A percentile compares a stretch with the other conserved stretches of the same genome.
Evolutionary conservation across 2,888 invertebrate species (phyloP).

Genomic region (Tridacna crocea): DNA sequence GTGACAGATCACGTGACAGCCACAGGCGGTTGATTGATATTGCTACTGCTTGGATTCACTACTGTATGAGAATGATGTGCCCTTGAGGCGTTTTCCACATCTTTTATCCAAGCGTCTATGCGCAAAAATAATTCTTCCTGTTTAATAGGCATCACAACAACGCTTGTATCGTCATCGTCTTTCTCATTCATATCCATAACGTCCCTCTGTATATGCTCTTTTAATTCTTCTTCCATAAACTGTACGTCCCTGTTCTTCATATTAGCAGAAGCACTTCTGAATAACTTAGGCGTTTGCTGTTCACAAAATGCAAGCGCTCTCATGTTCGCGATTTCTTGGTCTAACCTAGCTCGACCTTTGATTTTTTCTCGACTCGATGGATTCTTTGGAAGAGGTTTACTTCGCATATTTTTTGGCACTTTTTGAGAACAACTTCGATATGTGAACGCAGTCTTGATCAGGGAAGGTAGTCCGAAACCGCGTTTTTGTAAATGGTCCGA

Average conservation of each 20-base stretch:
- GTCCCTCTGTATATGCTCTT: slow-evolving; percentile 64
- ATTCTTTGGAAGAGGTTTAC: slow-evolving; percentile 66
- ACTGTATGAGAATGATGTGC: slow-evolving; percentile 18
- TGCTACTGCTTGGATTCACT: background rate
- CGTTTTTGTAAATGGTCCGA: slow-evolving; percentile 64
- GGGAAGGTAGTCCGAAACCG: slow-evolving; percentile 63
- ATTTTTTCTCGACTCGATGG: slow-evolving; percentile 73
- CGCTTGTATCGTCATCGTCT: slow-evolving; percentile 57
- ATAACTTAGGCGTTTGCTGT: slow-evolving; percentile 68
- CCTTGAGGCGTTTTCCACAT: slow-evolving; percentile 60
- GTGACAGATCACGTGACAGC: background rate
- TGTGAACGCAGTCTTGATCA: slow-evolving; percentile 56
- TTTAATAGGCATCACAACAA: slow-evolving; percentile 65
- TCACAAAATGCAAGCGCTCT: slow-evolving; percentile 76
- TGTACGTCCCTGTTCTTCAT: slow-evolving; percentile 71
- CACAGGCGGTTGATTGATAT: background rate
- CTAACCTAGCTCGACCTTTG: slow-evolving; percentile 73
- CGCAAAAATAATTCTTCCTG: slow-evolving; percentile 70
- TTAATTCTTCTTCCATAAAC: slow-evolving; percentile 72
- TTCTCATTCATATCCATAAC: slow-evolving; percentile 48
- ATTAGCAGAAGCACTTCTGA: slow-evolving; percentile 73
- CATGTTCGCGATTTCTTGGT: slow-evolving; percentile 77
- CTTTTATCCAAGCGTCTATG: slow-evolving; percentile 71
- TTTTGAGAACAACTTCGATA: slow-evolving; percentile 46
- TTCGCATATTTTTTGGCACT: slow-evolving; percentile 59